Evolutionary conservation across 2,797 vertebrate species (phyloP), one percentile per base, ranked within the genome.

Genomic region (Taenioides sp.): DNA sequence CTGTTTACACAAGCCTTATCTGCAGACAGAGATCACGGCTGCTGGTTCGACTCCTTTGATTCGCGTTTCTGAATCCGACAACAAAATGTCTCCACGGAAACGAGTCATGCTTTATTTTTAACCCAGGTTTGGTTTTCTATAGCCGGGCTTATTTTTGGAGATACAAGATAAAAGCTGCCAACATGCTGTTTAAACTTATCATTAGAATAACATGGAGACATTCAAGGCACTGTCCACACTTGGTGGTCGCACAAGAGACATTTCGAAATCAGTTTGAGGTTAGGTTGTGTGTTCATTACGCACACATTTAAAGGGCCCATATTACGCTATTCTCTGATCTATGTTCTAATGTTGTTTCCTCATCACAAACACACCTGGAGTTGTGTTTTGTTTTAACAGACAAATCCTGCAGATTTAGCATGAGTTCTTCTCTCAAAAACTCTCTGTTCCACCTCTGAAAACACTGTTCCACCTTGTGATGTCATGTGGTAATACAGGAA

Each of bases 1-100:
- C 76, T 87, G 88, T 88, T 89, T 86, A 86, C 83, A 84, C 70
- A 89, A 77, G 83, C 65, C 80, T 89, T 88, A 89, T 91, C 88
- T 86, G 20, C 73, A 75, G 73, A 74, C 65, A 47, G 58, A 73
- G 50, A 87, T 83, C 78, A 4, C 54, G 47, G 64, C 58, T 59
- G 49, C 68, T 69, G 80, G 69, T 72, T 66, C 37, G 47, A 31
- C 71, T 49, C 49, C 84, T 79, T 75, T 65, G 75, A 69, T 82
- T 76, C 58, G 23, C 2, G 22, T 75, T 83, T 82, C 54, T 64
- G 72, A 23, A 57, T 57, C 22, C 57, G 22, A 52, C 34, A 78
- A 43, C 37, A 58, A 81, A 69, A 72, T 47, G 34, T 66, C 17
- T 72, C 64, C 65, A 63, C 63, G 73, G 59, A 63, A 80, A 75